These are phyloP conservation scores for Batillaria attramentaria DNA, from an alignment of 1,140 invertebrate species.

Conservation along the genomic window DNA sequence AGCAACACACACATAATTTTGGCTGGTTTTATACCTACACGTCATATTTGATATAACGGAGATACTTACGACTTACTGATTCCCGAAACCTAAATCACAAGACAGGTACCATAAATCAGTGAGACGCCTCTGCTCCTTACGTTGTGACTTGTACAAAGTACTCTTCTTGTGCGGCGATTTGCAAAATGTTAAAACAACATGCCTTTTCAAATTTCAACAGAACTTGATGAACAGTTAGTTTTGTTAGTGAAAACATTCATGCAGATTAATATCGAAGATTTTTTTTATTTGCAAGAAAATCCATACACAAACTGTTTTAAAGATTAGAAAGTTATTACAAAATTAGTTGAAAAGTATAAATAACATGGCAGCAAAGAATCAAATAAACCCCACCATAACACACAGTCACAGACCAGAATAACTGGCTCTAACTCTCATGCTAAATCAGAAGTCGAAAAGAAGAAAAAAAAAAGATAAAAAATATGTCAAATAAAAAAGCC, in stretches of 20 bases:
- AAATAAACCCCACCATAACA: conserved; percentile 12
- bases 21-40: too few relatives aligned
- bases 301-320: neutral
- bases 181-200: too few relatives aligned
- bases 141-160: too few relatives aligned
- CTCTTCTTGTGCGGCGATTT: too few relatives aligned
- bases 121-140: too few relatives aligned
- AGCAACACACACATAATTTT: too few relatives aligned
- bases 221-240: too few relatives aligned
- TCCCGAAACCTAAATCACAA: too few relatives aligned
- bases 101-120: too few relatives aligned
- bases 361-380: conserved; percentile 1
- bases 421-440: conserved; percentile 12
- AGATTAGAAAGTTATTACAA: conserved; percentile 7
- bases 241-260: conserved; percentile 9
- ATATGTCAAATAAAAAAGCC: conserved; percentile 1
- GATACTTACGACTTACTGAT: too few relatives aligned
- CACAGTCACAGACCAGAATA: conserved; percentile 1
- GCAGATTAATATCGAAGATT: neutral
- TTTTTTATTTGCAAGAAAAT: conserved; percentile 9
- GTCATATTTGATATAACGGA: too few relatives aligned
- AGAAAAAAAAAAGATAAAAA: neutral
- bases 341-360: neutral
- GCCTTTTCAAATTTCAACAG: too few relatives aligned
- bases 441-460: neutral